Conservation (phyloP, 2,888 invertebrate species). For the Athalia circularis region DNA sequence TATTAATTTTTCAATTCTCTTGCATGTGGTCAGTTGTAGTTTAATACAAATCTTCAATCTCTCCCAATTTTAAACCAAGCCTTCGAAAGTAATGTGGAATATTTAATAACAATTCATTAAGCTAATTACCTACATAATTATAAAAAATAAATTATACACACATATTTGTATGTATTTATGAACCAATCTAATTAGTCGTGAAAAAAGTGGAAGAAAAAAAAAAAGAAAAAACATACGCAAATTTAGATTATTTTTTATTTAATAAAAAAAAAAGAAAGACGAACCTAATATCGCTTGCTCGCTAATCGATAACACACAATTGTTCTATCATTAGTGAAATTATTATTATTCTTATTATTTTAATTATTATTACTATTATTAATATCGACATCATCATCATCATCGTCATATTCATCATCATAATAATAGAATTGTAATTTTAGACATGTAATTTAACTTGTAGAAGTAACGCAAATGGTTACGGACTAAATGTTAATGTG, state of each 20-base stretch:
- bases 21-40: constrained; percentile 12
- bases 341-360: constrained; percentile 5
- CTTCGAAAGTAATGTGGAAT: constrained; percentile 16
- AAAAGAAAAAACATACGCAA: not conserved
- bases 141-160: not conserved
- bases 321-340: not conserved
- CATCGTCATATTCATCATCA: not conserved
- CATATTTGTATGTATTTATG: constrained; percentile 6
- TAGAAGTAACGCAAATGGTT: constrained; percentile 31
- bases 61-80: not conserved
- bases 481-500: constrained; percentile 35
- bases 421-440: constrained; percentile 31
- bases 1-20: not conserved
- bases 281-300: not conserved
- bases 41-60: not conserved
- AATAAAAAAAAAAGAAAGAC: not conserved
- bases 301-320: constrained; percentile 2
- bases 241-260: constrained; percentile 17
- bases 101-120: constrained; percentile 13
- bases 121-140: not conserved
- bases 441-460: constrained; percentile 30
- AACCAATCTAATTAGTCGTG: constrained; percentile 13
- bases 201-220: too few relatives aligned
- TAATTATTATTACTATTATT: constrained; percentile 8
- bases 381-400: not conserved